Conservation (phyloP, 2,113 vertebrate species). For the Jacana jacana region DNA sequence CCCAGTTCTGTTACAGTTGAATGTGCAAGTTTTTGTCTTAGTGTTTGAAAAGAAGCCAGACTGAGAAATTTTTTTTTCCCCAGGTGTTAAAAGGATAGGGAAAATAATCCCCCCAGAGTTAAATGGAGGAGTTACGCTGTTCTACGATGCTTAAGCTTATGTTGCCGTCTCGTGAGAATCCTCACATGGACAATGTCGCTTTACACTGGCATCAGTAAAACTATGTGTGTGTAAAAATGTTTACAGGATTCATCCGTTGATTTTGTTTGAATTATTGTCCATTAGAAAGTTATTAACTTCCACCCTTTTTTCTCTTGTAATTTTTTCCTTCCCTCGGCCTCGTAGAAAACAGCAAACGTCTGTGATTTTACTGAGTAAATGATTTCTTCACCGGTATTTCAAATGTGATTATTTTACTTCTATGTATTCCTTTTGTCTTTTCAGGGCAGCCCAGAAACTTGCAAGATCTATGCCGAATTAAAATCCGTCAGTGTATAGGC, state of each 20-base stretch:
- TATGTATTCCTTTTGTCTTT: slow-evolving; percentile 60
- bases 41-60: background rate
- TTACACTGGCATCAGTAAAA: background rate
- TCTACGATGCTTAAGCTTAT: background rate
- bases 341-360: background rate
- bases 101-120: background rate
- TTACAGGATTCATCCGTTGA: background rate
- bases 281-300: background rate
- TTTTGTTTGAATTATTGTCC: background rate
- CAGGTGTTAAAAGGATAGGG: background rate
- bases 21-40: background rate
- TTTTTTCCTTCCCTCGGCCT: background rate
- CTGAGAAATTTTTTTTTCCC: background rate
- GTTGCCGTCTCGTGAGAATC: background rate
- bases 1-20: background rate
- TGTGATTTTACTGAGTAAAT: background rate
- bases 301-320: background rate
- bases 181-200: background rate
- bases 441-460: slow-evolving; percentile 93
- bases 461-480: slow-evolving; percentile 97
- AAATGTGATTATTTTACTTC: slow-evolving; percentile 1
- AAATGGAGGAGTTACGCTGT: background rate
- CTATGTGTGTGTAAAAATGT: background rate
- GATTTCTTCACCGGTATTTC: background rate
- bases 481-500: slow-evolving; percentile 96